Base-by-base conservation (phyloP, 2,888 invertebrate genomes). In the Rhabditophanes sp. region DNA sequence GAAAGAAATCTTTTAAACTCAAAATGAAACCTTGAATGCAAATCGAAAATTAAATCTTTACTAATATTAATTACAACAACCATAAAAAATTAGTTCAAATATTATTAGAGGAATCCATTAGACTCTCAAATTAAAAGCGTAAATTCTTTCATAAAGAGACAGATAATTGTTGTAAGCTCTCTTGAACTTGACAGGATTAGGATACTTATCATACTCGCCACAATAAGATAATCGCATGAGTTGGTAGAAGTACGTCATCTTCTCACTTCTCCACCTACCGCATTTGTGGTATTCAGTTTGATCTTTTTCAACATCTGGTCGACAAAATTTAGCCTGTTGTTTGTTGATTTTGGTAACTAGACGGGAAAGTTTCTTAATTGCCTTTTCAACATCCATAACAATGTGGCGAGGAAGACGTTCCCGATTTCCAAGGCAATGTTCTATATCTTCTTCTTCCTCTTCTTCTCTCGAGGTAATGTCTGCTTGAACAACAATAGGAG, bases 181-280 rank as follows among this genome's bases (percentile, higher is more conserved):
- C 35, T 53, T 55, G 25, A 42, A 24, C 33, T 45, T 42, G 6
- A 41, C 33, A 18, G 39, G 46, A 27, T 53, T 50, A 12, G 55
- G 55, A 53, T 53, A 55, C n/a, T 44, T 42, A 18, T 42, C 38
- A 34, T 39, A 39, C 35, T 44, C 35, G 17, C 33, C 26, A 22
- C 56, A 54, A 37, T 56, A 56, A 30, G 46, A 53, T 24, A 51
- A 45, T 7, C 54, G 33, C 56, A 56, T 56, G 33, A 56, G 33
- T 30, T 51, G 48, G 42, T 56, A 56, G 40, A 54, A 56, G 36
- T 54, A 51, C 5, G 53, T 48, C 21, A 53, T 44, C 28, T 56
- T 56, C 43, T 56, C 53, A 14, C 53, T 44, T 14, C 54, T 35
- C 56, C 56, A 56, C 15, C 35, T 38, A 8, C 41, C 44, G 23